Percentiles rank a stretch among this genome's conserved stretches.
Evolutionary conservation across 1,140 invertebrate species (phyloP).

Genomic region (Ceratosolen solmsi): DNA sequence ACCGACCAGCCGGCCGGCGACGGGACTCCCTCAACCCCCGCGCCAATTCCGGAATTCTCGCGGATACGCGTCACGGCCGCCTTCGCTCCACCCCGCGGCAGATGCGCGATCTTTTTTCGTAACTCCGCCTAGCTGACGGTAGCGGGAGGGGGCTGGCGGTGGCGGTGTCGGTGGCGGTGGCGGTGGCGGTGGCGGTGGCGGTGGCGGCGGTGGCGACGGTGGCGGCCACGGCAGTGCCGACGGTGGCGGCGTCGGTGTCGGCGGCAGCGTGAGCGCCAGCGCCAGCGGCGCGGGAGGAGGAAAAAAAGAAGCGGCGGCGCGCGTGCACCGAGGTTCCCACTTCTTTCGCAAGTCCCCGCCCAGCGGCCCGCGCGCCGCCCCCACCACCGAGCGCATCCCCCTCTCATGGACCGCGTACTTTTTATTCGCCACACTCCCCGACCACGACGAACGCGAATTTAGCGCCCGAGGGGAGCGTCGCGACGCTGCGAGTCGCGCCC

Average conservation of each 20-base stretch:
- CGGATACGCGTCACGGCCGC: background rate
- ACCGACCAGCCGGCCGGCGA: conserved; percentile 46
- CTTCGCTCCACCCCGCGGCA: conserved; percentile 48
- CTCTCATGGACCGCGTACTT: conserved; percentile 39
- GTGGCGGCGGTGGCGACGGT: too few species aligned
- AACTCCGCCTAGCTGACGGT: conserved; percentile 42
- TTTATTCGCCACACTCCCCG: conserved; percentile 29
- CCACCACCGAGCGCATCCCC: conserved; percentile 46
- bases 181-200: too few species aligned
- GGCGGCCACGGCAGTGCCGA: too few species aligned
- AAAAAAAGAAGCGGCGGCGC: conserved; percentile 20
- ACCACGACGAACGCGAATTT: background rate
- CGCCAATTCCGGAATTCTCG: conserved; percentile 23
- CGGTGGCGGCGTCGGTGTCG: too few species aligned
- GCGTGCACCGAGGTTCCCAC: conserved; percentile 12
- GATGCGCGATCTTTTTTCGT: conserved; percentile 41
- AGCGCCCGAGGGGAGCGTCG: background rate
- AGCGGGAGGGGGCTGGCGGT: background rate
- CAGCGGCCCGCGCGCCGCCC: conserved; percentile 18
- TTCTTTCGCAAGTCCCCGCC: conserved; percentile 46
- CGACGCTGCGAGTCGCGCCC: conserved; percentile 24
- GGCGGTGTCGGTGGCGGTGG: background rate
- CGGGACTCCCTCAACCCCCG: background rate
- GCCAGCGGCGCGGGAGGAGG: conserved; percentile 1
- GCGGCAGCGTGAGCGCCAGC: background rate